Percentiles rank a stretch among this genome's conserved stretches.
Evolutionary conservation across 2,113 vertebrate genomes (phyloP).

Genomic region (Entelurus aequoreus): DNA sequence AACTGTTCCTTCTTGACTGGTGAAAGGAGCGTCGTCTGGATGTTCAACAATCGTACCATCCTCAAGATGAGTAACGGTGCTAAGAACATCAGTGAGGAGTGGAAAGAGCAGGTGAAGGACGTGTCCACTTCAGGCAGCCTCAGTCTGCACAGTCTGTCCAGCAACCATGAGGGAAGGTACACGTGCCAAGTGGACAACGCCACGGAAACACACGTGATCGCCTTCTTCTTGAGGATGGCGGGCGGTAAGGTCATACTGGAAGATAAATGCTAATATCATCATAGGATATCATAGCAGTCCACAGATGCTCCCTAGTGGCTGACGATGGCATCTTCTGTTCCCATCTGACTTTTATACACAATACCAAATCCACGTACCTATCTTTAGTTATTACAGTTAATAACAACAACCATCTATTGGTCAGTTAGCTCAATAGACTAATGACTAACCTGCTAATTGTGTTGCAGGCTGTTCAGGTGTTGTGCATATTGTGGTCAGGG

Average conservation of each 20-base stretch:
- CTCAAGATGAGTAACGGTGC: neutral
- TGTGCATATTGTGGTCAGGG: too few species aligned
- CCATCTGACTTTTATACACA: too few species aligned
- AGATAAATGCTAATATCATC: neutral
- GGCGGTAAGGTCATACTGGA: neutral
- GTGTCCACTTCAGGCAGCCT: slow-evolving; percentile 18
- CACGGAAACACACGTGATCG: neutral
- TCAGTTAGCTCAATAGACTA: too few species aligned
- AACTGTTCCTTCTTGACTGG: slow-evolving; percentile 9
- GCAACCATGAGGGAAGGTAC: slow-evolving; percentile 25
- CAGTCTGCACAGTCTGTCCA: slow-evolving; percentile 8
- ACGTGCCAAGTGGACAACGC: slow-evolving; percentile 29
- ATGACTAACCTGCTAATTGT: too few species aligned
- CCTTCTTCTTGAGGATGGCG: slow-evolving; percentile 4
- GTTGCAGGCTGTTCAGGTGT: too few species aligned
- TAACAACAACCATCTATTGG: too few species aligned
- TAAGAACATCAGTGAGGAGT: neutral
- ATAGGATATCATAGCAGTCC: too few species aligned
- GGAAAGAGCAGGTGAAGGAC: slow-evolving; percentile 7
- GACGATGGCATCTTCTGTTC: too few species aligned
- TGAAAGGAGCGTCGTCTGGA: slow-evolving; percentile 18
- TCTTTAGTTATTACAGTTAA: too few species aligned
- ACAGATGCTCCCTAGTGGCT: too few species aligned
- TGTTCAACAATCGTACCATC: slow-evolving; percentile 16
- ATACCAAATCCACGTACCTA: too few species aligned